phyloP scores from a whole-genome alignment of 2,888 invertebrate species.

The Morpho deidamia region DNA sequence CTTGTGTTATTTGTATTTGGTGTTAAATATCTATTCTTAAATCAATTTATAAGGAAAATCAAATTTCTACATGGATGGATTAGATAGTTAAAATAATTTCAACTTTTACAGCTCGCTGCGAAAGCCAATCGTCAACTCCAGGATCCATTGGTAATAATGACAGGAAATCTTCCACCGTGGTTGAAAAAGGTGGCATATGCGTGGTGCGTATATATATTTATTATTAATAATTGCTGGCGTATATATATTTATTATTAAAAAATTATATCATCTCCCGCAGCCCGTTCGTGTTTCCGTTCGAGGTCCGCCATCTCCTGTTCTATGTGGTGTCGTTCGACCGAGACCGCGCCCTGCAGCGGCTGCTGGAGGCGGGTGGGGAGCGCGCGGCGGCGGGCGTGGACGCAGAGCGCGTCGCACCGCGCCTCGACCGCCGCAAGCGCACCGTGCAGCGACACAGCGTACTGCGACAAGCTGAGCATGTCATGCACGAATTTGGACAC shows the following conservation, averaged over 20 bases:
- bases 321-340: constrained; percentile 99
- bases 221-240: constrained; percentile 31
- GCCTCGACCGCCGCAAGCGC: constrained; percentile 94
- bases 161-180: constrained; percentile 98
- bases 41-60: no score
- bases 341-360: constrained; percentile 95
- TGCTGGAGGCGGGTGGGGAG: constrained; percentile 95
- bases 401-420: constrained; percentile 94
- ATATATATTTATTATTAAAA: no score
- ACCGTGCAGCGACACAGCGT: constrained; percentile 94
- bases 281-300: constrained; percentile 98
- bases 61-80: no score
- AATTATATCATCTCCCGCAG: constrained; percentile 52
- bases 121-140: constrained; percentile 98
- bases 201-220: constrained; percentile 73
- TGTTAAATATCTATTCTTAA: no score
- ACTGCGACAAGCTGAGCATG: constrained; percentile 95
- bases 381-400: constrained; percentile 73
- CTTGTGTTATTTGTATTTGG: no score
- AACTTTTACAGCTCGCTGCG: constrained; percentile 86
- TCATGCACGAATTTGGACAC: constrained; percentile 94
- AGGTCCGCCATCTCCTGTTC: constrained; percentile 96
- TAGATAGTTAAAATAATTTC: no score
- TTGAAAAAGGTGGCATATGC: constrained; percentile 92
- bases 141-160: constrained; percentile 98